Evolutionary conservation across 2,113 vertebrate species (phyloP).

Genomic region (Burhinus bistriatus): DNA sequence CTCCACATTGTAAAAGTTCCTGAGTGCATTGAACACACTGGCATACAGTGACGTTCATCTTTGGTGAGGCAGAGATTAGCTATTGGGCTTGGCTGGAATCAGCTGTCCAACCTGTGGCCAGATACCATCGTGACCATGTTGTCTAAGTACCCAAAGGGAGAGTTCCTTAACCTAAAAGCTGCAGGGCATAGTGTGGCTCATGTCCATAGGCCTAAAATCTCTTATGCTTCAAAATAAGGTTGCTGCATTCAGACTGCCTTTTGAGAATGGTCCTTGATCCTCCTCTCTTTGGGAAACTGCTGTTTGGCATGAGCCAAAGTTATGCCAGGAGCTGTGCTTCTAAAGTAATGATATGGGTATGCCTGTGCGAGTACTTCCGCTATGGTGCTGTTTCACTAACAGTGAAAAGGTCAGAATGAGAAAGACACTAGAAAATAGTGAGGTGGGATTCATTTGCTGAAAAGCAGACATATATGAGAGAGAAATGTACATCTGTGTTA

Average conservation of each 20-base stretch:
- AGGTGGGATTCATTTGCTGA: neutral
- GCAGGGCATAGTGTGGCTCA: neutral
- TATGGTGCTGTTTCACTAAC: neutral
- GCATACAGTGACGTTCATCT: neutral
- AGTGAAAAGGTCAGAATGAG: neutral
- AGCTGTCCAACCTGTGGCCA: neutral
- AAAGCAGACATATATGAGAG: neutral
- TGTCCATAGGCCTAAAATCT: neutral
- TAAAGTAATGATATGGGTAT: neutral
- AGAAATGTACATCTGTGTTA: neutral
- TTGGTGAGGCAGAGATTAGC: neutral
- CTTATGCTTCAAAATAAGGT: neutral
- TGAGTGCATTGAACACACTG: neutral
- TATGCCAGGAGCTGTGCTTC: neutral
- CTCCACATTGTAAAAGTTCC: neutral
- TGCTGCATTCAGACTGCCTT: neutral
- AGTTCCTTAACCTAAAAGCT: neutral
- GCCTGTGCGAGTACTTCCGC: accelerated
- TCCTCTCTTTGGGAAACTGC: neutral
- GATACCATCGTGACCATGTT: neutral
- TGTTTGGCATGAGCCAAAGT: neutral
- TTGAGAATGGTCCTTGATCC: neutral
- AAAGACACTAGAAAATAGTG: neutral
- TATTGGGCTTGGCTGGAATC: neutral
- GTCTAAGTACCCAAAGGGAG: neutral